phyloP scores from a whole-genome alignment of 1,140 invertebrate species.

The Diorhabda sublineata region DNA sequence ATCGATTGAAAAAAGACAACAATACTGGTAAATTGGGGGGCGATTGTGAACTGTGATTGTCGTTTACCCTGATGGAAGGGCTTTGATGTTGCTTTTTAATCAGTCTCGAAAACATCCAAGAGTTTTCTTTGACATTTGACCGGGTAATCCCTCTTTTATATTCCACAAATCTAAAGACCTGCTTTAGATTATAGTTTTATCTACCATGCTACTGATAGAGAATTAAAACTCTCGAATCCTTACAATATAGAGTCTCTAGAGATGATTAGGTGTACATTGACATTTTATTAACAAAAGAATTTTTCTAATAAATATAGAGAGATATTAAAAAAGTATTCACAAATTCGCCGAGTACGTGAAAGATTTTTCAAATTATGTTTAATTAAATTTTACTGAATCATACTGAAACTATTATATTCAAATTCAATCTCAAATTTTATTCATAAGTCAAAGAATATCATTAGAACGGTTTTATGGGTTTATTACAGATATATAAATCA shows the following conservation, averaged over 20 bases:
- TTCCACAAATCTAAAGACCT: constrained; percentile 18
- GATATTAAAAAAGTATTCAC: too few relatives aligned
- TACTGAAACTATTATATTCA: too few relatives aligned
- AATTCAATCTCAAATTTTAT: too few relatives aligned
- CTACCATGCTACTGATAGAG: not conserved
- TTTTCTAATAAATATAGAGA: too few relatives aligned
- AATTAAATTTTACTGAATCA: too few relatives aligned
- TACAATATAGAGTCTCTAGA: not conserved
- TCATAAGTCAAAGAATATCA: too few relatives aligned
- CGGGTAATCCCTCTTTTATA: constrained; percentile 45
- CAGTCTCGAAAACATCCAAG: constrained; percentile 42
- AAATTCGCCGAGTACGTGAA: too few relatives aligned
- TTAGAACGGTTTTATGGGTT: too few relatives aligned
- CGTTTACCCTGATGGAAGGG: constrained; percentile 37
- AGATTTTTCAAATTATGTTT: too few relatives aligned
- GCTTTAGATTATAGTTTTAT: constrained; percentile 25
- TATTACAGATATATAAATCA: too few relatives aligned
- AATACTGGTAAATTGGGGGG: constrained; percentile 45
- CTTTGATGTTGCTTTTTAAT: constrained; percentile 47
- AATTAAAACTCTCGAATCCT: not conserved
- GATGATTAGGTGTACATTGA: not conserved
- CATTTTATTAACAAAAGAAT: too few relatives aligned
- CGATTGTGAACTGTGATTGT: constrained; percentile 46
- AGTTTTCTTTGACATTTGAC: constrained; percentile 46
- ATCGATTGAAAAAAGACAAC: constrained; percentile 48